Conservation (phyloP, 1,140 invertebrate species). For the Drosophila truncata region DNA sequence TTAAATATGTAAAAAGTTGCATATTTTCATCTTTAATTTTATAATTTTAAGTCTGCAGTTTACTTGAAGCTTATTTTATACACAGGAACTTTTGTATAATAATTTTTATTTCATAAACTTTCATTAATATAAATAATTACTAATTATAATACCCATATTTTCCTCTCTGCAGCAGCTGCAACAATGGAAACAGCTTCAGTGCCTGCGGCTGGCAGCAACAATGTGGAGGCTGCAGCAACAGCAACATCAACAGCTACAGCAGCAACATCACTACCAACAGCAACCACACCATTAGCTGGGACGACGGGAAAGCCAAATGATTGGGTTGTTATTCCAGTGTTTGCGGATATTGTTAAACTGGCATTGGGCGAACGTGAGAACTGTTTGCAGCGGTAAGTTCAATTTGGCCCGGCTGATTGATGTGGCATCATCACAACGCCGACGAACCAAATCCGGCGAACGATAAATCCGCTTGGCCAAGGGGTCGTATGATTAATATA, state of each 20-base stretch:
- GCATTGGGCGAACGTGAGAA: constrained; percentile 79
- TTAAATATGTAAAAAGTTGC: background rate
- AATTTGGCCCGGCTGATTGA: constrained; percentile 37
- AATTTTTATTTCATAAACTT: rapidly evolving
- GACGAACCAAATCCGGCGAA: constrained; percentile 6
- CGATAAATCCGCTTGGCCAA: constrained; percentile 3
- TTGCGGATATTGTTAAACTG: constrained; percentile 85
- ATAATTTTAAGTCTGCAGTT: too few relatives aligned
- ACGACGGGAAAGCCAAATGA: constrained; percentile 72
- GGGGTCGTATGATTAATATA: constrained; percentile 40
- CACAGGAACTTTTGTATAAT: background rate
- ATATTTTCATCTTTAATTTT: background rate
- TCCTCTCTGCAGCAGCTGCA: constrained; percentile 1
- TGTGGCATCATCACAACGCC: constrained; percentile 12
- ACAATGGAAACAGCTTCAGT: constrained; percentile 36
- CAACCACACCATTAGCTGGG: constrained; percentile 42
- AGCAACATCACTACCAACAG: constrained; percentile 24
- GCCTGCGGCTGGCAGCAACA: constrained; percentile 42
- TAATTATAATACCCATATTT: background rate
- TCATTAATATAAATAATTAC: background rate
- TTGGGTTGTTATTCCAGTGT: constrained; percentile 85
- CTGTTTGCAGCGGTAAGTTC: constrained; percentile 80
- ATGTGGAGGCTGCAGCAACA: constrained; percentile 27
- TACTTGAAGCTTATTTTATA: background rate
- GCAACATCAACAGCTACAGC: background rate